Conservation (phyloP, 1,140 invertebrate genomes). For the Bombus breviceps region DNA sequence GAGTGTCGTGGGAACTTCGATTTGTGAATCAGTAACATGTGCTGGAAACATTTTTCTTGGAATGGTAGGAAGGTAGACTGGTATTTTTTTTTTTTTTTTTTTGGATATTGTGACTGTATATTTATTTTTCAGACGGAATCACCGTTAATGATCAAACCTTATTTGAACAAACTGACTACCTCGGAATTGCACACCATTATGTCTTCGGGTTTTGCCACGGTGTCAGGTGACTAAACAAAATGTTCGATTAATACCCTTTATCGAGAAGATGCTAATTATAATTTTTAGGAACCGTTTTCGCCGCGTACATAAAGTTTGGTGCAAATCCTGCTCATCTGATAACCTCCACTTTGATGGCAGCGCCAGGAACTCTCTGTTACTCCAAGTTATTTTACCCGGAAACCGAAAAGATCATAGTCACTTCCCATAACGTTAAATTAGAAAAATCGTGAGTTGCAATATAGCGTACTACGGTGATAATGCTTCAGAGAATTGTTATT, state of each 20-base stretch:
- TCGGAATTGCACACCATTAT: constrained; percentile 97
- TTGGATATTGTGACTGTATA: constrained; percentile 1
- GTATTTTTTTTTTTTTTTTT: background rate
- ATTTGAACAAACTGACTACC: constrained; percentile 90
- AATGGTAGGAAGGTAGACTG: constrained; percentile 84
- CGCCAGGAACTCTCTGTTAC: constrained; percentile 94
- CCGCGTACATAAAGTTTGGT: constrained; percentile 95
- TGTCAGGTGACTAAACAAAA: constrained; percentile 87
- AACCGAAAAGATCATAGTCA: constrained; percentile 89
- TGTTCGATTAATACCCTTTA: background rate
- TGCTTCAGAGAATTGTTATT: background rate
- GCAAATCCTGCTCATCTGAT: constrained; percentile 92
- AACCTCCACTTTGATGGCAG: constrained; percentile 97
- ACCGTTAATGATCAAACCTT: constrained; percentile 94
- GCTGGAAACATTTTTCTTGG: constrained; percentile 96
- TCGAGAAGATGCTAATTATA: background rate
- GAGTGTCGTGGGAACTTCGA: constrained; percentile 90
- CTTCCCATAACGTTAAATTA: constrained; percentile 85
- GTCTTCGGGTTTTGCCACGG: constrained; percentile 96
- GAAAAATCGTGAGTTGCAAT: constrained; percentile 84
- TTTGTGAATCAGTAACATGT: constrained; percentile 95
- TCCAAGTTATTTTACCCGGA: constrained; percentile 97
- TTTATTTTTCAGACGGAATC: constrained; percentile 90
- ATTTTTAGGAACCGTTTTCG: constrained; percentile 90
- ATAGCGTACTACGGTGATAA: fast-evolving